Conservation (phyloP, 1,140 invertebrate genomes). For the Philotrypesis tridentata region DNA sequence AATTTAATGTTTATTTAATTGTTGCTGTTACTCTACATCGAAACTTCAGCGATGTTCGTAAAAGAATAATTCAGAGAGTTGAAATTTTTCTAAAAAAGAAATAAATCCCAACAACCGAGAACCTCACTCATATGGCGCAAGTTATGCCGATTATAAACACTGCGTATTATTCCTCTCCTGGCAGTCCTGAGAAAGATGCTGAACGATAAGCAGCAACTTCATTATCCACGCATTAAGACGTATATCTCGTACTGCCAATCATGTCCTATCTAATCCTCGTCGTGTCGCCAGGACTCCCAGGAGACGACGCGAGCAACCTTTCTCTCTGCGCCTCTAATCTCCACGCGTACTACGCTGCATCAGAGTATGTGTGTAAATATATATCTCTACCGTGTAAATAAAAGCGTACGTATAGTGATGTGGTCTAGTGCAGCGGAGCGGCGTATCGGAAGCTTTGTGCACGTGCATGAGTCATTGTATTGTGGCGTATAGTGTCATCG, state of each 20-base stretch:
- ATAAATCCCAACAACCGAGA: too few species aligned
- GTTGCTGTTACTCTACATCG: too few species aligned
- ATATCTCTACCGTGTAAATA: too few species aligned
- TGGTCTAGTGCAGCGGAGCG: too few species aligned
- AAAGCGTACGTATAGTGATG: too few species aligned
- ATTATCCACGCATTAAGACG: constrained; percentile 41
- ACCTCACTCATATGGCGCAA: too few species aligned
- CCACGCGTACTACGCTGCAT: not conserved
- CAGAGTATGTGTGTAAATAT: too few species aligned
- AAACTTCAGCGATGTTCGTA: too few species aligned
- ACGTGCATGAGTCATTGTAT: constrained; percentile 13
- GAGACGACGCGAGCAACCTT: not conserved
- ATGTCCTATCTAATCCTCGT: not conserved
- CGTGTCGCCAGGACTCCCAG: not conserved
- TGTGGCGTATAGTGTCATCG: not conserved
- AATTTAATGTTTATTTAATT: too few species aligned
- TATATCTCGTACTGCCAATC: not conserved
- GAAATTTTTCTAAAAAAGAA: too few species aligned
- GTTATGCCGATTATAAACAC: too few species aligned
- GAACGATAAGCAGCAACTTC: constrained; percentile 8
- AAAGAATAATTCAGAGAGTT: too few species aligned
- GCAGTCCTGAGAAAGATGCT: not conserved
- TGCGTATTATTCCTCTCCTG: not conserved
- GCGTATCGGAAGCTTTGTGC: not conserved
- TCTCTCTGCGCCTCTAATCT: not conserved